These are phyloP conservation scores for Gymnogyps californianus DNA, from an alignment of 2,113 vertebrate species.

Conservation along the genomic window DNA sequence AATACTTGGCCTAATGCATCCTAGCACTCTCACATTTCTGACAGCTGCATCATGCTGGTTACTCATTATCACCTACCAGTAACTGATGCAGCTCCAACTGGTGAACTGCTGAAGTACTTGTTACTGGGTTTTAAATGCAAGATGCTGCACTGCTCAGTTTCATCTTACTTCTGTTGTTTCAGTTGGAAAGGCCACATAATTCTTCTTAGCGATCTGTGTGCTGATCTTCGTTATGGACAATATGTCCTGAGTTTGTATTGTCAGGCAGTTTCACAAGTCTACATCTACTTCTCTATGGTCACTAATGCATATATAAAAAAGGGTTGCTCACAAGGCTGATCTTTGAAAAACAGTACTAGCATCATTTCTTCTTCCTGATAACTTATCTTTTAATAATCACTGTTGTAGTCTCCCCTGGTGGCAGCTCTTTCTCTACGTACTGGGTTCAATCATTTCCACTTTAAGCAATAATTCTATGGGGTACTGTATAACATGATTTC, in stretches of 20 bases:
- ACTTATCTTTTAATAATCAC: not conserved
- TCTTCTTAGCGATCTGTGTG: not conserved
- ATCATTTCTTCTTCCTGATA: not conserved
- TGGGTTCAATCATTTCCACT: not conserved
- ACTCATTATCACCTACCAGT: not conserved
- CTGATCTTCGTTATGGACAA: accelerated
- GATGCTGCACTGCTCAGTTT: not conserved
- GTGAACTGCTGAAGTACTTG: not conserved
- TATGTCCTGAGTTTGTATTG: not conserved
- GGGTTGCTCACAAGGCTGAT: not conserved
- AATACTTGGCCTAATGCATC: not conserved
- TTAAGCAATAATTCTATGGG: not conserved
- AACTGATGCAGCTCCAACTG: not conserved
- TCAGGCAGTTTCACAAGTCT: not conserved
- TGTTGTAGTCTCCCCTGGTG: not conserved
- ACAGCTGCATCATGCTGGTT: not conserved
- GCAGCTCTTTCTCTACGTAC: not conserved
- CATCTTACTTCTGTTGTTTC: not conserved
- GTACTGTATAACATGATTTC: not conserved
- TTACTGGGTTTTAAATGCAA: not conserved
- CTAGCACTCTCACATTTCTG: too few relatives aligned
- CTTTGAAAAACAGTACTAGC: not conserved
- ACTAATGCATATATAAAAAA: accelerated
- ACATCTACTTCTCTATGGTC: not conserved
- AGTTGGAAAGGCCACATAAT: not conserved